phyloP scores from a whole-genome alignment of 1,140 invertebrate genomes.

The Anoplophora glabripennis region DNA sequence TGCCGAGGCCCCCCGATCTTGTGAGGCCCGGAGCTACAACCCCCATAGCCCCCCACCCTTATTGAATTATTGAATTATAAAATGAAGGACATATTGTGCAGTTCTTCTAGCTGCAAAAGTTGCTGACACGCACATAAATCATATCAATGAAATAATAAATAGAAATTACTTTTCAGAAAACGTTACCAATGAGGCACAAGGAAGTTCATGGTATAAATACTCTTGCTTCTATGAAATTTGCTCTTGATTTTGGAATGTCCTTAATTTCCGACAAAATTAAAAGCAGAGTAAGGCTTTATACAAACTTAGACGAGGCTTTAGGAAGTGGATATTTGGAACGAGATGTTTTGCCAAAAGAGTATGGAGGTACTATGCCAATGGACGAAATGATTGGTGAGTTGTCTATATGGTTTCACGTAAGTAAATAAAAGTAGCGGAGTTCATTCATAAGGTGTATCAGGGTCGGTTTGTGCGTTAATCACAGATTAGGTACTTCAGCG shows the following conservation, averaged over 20 bases:
- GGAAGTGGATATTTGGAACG: slow-evolving; percentile 54
- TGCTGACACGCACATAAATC: neutral
- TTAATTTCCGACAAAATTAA: slow-evolving; percentile 80
- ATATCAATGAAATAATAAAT: neutral
- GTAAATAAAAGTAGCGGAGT: too few relatives aligned
- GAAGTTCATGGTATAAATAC: slow-evolving; percentile 76
- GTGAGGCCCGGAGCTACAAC: too few relatives aligned
- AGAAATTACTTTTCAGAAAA: slow-evolving; percentile 57
- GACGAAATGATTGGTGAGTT: slow-evolving; percentile 74
- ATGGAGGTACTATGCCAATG: slow-evolving; percentile 77
- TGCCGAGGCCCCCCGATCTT: too few relatives aligned
- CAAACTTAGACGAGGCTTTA: slow-evolving; percentile 58
- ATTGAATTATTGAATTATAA: too few relatives aligned
- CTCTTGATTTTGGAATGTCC: slow-evolving; percentile 75
- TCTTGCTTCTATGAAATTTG: slow-evolving; percentile 73
- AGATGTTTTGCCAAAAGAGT: slow-evolving; percentile 76
- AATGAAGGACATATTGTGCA: neutral
- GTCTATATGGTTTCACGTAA: neutral
- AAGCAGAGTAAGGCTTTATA: slow-evolving; percentile 70
- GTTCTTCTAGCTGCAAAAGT: neutral
- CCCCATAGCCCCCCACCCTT: too few relatives aligned
- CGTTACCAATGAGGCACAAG: slow-evolving; percentile 80
- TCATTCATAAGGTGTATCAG: too few relatives aligned
- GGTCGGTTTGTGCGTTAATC: too few relatives aligned
- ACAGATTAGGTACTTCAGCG: too few relatives aligned